Base-by-base conservation (phyloP, 2,113 vertebrate species). In the Cyanoderma ruficeps region DNA sequence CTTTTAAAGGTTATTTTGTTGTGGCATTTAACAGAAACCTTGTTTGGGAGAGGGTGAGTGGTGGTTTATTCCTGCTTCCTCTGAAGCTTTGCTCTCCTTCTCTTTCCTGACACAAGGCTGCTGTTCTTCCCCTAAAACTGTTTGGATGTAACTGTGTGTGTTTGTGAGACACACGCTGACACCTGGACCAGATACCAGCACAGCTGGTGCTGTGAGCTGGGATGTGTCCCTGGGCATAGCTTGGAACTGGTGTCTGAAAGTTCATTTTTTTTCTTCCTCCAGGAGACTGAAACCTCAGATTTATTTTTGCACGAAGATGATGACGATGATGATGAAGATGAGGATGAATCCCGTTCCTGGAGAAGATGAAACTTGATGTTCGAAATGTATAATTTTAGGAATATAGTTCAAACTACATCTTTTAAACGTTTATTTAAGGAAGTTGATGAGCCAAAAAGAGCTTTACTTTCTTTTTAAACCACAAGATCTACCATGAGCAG, bases 341-440 rank as follows among this genome's bases (percentile, higher is more conserved):
- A 99, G 95, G 98, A 99, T 67, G 99, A 99, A 94, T 99, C 99
- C 93, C 99, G 99, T 94, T 99, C 99, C 20, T 99, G 99, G 99
- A 98, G 99, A 96, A 99, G 99, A 98, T 99, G 98, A 99, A 98
- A 98, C 88, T 97, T 97, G 95, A 97, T 93, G 39, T 94, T 93
- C 11, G 7, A 98, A 97, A 96, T 97, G 93, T 98, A 92, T 98
- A 93, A 94, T 98, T 98, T 97, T 98, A 98, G 97, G 96, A 97
- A 97, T 97, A 97, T 96, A 97, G 97, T 98, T 97, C 97, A 95
- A 98, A 87, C 94, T 97, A 95, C 95, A 96, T 96, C 98, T 98
- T 98, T 98, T 98, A 95, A 98, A 97, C 30, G 19, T 96, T 97
- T 98, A 98, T 98, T 98, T 98, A 98, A 98, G 97, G 94, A 98